Conservation (phyloP, 1,140 invertebrate species). For the Trinorchestia longiramus region DNA sequence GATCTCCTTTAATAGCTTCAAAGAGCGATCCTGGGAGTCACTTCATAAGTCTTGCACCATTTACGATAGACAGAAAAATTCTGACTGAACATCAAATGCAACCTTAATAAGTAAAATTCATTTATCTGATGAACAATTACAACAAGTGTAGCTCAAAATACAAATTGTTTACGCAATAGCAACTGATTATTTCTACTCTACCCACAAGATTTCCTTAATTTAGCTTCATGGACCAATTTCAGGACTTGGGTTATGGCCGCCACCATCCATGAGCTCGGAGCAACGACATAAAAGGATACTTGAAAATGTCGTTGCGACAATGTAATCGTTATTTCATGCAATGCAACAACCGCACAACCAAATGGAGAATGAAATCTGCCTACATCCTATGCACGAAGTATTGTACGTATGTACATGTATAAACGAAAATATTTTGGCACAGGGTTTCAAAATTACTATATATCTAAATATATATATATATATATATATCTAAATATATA, state of each 20-base stretch:
- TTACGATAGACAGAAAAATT: not conserved
- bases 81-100: not conserved
- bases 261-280: not conserved
- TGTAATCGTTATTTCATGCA: not conserved
- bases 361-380: not conserved
- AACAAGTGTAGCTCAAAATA: not conserved
- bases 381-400: not conserved
- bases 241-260: not conserved
- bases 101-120: not conserved
- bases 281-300: not conserved
- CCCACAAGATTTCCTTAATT: not conserved
- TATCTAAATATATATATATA: not conserved
- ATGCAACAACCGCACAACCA: not conserved
- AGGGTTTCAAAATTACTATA: not conserved
- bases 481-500: not conserved
- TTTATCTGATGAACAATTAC: not conserved
- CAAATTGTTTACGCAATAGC: not conserved
- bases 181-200: not conserved
- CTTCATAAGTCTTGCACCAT: not conserved
- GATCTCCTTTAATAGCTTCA: not conserved
- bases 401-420: not conserved
- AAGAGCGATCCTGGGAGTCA: not conserved
- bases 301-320: not conserved
- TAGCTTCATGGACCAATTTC: not conserved
- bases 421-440: not conserved